Conservation (phyloP, 2,888 invertebrate species). For the Lasioglossum zephyrum region DNA sequence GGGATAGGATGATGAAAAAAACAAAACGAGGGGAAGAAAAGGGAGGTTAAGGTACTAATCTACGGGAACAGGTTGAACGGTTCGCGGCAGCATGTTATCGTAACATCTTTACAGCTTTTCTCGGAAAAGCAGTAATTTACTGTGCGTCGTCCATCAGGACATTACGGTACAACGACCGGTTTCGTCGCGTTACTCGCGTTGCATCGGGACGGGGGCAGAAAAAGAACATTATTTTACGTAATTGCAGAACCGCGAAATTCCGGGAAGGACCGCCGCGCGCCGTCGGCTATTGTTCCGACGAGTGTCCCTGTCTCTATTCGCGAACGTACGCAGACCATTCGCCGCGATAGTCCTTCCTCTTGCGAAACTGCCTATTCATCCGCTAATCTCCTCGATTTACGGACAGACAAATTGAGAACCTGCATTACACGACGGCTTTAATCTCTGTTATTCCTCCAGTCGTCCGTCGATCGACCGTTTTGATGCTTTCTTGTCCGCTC, state of each 20-base stretch:
- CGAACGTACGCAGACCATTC: neutral
- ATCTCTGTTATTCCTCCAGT: neutral
- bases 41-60: conserved; percentile 16
- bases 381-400: conserved; percentile 29
- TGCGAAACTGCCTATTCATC: conserved; percentile 20
- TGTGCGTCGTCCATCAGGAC: conserved; percentile 35
- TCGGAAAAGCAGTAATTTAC: conserved; percentile 53
- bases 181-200: neutral
- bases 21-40: neutral
- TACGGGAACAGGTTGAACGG: neutral
- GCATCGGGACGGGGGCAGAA: conserved; percentile 14
- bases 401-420: neutral
- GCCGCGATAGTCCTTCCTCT: neutral
- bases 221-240: conserved; percentile 41
- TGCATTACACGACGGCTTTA: conserved; percentile 19
- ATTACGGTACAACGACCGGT: conserved; percentile 47
- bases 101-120: conserved; percentile 47
- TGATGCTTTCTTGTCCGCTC: neutral
- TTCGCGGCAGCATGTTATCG: conserved; percentile 42
- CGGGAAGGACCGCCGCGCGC: neutral
- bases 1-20: neutral
- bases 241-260: conserved; percentile 42
- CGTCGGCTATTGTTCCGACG: conserved; percentile 8
- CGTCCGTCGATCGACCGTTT: conserved; percentile 8
- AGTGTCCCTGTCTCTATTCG: neutral